Evolutionary conservation across 1,140 invertebrate species (phyloP).

Genomic region (Prorops nasuta): DNA sequence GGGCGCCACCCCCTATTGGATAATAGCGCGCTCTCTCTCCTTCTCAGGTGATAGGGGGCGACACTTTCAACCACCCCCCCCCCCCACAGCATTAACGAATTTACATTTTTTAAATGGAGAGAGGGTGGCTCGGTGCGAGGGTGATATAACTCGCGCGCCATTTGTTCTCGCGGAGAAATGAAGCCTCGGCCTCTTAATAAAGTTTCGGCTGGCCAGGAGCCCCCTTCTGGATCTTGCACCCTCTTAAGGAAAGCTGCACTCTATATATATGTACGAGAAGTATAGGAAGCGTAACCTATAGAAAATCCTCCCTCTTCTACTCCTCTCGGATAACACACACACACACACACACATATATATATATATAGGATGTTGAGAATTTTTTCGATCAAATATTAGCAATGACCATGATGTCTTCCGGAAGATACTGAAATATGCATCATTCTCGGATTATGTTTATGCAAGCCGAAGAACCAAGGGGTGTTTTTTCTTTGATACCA

Average conservation of each 20-base stretch:
- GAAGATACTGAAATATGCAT: conserved; percentile 30
- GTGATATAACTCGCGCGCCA: conserved; percentile 56
- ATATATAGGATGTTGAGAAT: too few relatives aligned
- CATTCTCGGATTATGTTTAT: conserved; percentile 33
- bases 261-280: too few relatives aligned
- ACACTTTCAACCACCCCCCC: conserved; percentile 22
- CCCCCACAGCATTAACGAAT: conserved; percentile 55
- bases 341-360: too few relatives aligned
- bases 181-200: conserved; percentile 53
- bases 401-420: conserved; percentile 24
- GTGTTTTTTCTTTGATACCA: conserved; percentile 30
- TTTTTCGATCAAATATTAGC: too few relatives aligned
- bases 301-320: too few relatives aligned
- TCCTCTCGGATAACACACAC: too few relatives aligned
- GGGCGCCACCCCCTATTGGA: too few relatives aligned
- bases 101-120: conserved; percentile 59
- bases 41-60: conserved; percentile 47
- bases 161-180: conserved; percentile 54
- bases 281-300: too few relatives aligned
- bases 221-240: too few relatives aligned
- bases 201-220: conserved; percentile 31
- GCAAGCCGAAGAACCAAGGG: conserved; percentile 26
- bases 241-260: too few relatives aligned
- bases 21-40: too few relatives aligned
- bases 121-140: conserved; percentile 42